Conservation (phyloP, 2,888 invertebrate genomes). For the Gymnocheta viridis region DNA sequence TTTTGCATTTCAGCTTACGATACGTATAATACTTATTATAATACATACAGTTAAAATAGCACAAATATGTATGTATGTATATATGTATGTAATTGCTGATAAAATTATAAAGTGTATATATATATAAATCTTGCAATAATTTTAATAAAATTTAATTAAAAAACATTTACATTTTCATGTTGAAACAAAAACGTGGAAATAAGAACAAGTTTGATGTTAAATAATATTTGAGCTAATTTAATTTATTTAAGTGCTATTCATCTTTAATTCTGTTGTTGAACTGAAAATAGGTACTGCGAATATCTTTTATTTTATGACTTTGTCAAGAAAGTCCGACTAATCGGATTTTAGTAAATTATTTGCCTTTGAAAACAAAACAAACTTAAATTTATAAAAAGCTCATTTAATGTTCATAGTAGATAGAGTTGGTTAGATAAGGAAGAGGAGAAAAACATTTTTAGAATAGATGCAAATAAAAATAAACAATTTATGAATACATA, state of each 20-base stretch:
- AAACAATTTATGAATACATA: conserved; percentile 17
- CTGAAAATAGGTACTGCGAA: too few species aligned
- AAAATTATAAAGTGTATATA: background rate
- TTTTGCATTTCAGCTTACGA: conserved; percentile 1
- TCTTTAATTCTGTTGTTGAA: too few species aligned
- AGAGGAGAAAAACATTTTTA: background rate
- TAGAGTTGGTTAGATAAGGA: background rate
- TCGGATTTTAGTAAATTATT: background rate
- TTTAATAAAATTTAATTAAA: background rate
- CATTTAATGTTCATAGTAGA: background rate
- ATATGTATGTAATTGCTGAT: conserved; percentile 13
- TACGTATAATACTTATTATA: conserved; percentile 32
- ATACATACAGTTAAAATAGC: conserved; percentile 35
- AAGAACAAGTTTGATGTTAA: background rate
- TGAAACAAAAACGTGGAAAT: background rate
- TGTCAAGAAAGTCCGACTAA: background rate
- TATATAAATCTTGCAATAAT: background rate
- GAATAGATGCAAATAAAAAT: conserved; percentile 2
- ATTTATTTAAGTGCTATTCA: too few species aligned
- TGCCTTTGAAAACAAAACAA: background rate
- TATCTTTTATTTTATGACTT: background rate
- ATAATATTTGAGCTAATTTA: background rate
- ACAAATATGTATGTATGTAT: background rate
- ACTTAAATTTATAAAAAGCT: background rate
- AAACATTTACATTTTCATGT: background rate